Evolutionary conservation across 2,797 vertebrate species (phyloP), one percentile per base, ranked within the genome.

Genomic region (Esox lucius): DNA sequence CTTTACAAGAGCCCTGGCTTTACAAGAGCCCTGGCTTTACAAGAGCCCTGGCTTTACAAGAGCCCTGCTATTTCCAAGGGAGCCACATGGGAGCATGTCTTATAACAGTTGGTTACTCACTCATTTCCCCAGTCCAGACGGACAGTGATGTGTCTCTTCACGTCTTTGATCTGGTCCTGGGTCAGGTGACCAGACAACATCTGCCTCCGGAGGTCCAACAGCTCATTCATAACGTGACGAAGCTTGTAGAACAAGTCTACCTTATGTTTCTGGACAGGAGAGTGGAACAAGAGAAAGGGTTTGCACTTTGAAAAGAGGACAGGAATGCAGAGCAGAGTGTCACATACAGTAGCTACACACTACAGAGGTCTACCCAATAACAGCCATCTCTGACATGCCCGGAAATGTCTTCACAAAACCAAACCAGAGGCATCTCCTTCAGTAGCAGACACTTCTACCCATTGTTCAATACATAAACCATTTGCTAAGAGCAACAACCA

Each of bases 71-170:
- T n/a, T n/a, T n/a, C n/a, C n/a, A n/a, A n/a, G n/a, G n/a, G n/a
- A n/a, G n/a, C n/a, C n/a, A n/a, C n/a, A n/a, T n/a, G n/a, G n/a
- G n/a, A n/a, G n/a, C n/a, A n/a, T 39, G 3, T 39, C 35, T 39
- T 39, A 3, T 39, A 39, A 39, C 39, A 7, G 7, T 7, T 33
- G 73, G 12, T 31, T 22, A 64, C 97, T 96, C 89, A 98, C 97
- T 99, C 97, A 13, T 99, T 99, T 89, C 97, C 97, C 97, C 97
- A 99, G 72, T 98, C 97, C 78, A 99, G 94, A 15, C 97, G 93
- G 77, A 97, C 95, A 6, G 97, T 98, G 82, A 97, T 94, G 91
- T 99, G 97, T 19, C 96, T 89, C 82, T 97, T 98, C 76, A 98
- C 95, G 6, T 99, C 97, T 66, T 94, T 93, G 94, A 96, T 96